phyloP scores from a whole-genome alignment of 2,888 invertebrate species.

The Ectemnius lituratus region DNA sequence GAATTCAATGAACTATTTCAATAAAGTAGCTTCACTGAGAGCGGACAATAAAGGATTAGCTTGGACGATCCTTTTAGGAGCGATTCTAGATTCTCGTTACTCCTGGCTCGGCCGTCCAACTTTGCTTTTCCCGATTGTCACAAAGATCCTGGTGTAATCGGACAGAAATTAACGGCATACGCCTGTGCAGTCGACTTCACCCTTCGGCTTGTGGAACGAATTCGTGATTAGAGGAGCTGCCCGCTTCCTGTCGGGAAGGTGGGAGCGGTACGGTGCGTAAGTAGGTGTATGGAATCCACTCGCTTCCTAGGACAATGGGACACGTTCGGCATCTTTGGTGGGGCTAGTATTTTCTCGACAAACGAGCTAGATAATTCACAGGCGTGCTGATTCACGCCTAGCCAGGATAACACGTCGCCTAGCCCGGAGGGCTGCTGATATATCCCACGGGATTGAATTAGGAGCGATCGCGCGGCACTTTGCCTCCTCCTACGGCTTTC shows the following conservation, averaged over 20 bases:
- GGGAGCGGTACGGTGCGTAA: too few species aligned
- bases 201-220: too few species aligned
- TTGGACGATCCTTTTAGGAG: constrained; percentile 15
- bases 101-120: too few species aligned
- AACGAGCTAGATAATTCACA: constrained; percentile 69
- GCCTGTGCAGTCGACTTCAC: too few species aligned
- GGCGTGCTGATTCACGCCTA: constrained; percentile 60
- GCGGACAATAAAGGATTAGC: constrained; percentile 20
- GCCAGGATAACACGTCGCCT: constrained; percentile 23
- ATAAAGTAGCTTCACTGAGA: not conserved
- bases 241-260: too few species aligned
- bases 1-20: too few species aligned
- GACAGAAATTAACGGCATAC: too few species aligned
- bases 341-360: constrained; percentile 65
- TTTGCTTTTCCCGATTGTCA: too few species aligned
- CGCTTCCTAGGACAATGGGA: constrained; percentile 39
- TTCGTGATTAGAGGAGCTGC: too few species aligned
- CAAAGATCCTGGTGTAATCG: too few species aligned
- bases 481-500: constrained; percentile 6
- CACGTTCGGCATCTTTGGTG: constrained; percentile 45
- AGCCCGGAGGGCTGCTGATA: constrained; percentile 47
- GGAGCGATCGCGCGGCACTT: constrained; percentile 41
- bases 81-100: too few species aligned
- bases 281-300: too few species aligned
- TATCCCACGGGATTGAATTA: constrained; percentile 65